phyloP scores from a whole-genome alignment of 2,113 vertebrate species.

The Scopus umbretta region DNA sequence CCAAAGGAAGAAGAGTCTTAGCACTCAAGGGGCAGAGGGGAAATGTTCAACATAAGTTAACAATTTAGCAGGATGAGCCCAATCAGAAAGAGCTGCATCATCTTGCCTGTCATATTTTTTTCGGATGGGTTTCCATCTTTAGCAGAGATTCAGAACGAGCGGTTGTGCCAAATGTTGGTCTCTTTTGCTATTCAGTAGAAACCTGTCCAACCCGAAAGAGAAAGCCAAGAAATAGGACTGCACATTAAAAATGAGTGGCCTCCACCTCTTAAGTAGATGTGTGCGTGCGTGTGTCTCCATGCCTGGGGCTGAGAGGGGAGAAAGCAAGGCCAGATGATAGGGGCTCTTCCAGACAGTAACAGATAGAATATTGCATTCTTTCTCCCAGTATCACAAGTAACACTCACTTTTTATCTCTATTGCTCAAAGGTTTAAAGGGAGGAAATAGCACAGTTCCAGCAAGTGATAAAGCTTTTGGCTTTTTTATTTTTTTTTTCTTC shows the following conservation, averaged over 20 bases:
- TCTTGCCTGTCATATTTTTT: neutral
- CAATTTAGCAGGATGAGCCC: neutral
- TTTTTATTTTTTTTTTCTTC: neutral
- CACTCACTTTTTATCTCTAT: constrained; percentile 72
- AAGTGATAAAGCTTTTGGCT: constrained; percentile 47
- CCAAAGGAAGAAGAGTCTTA: constrained; percentile 6
- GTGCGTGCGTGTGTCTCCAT: neutral
- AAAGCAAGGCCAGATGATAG: neutral
- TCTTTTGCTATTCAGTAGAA: neutral
- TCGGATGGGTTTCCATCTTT: neutral
- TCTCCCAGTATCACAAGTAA: constrained; percentile 44
- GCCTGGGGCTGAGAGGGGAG: neutral
- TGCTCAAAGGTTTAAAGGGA: constrained; percentile 70
- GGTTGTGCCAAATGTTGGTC: neutral
- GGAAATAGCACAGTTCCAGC: constrained; percentile 68
- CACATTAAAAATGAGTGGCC: neutral
- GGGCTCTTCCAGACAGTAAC: neutral
- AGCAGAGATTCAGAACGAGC: neutral
- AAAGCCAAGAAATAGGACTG: neutral
- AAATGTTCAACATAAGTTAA: neutral
- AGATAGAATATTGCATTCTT: constrained; percentile 50
- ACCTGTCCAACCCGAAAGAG: neutral
- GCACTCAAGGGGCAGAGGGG: constrained; percentile 40
- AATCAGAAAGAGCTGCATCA: neutral
- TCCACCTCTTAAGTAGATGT: neutral